Evolutionary conservation across 1,140 invertebrate species (phyloP), one percentile per base, ranked within the genome.

Genomic region (Drosophila bipectinata): DNA sequence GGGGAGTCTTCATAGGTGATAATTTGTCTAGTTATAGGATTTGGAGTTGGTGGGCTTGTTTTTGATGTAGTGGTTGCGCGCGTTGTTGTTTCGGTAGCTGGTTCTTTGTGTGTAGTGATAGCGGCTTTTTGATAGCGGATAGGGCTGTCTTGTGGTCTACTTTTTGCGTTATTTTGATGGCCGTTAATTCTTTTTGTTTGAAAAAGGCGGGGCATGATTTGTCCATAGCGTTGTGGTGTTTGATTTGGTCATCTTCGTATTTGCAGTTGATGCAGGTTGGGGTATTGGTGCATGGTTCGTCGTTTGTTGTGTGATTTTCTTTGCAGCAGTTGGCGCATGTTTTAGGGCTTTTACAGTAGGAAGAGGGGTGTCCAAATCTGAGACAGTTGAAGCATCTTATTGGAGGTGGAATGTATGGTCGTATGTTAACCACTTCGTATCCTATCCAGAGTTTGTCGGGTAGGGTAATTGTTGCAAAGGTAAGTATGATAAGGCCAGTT

Each of bases 401-500:
- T 41, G 37, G 37, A 41, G 7, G 37, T 1, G 37, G 37, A 14
- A 41, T 14, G 37, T 41, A 41, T 41, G 34, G 39, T 39, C 26
- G 41, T 44, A 41, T 45, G n/a, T 39, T 56, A 10, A 44, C 41
- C 28, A 24, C 26, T 49, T 41, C 41, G 21, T 48, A 57, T 44
- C 47, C 3, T 21, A 49, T 49, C 15, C 12, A 37, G 3, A 49
- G 5, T 60, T 26, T 37, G 6, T 60, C 57, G 9, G 57, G 45
- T 21, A 21, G 21, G 21, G 21, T 21, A 21, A 21, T 21, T 21
- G 21, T 21, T 21, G 21, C 21, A 21, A 34, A 60, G 18, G 57
- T 56, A 14, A 39, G 14, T 24, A 56, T 56, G 12, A 56, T 39
- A 9, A 56, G 54, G 28, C 54, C 54, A 12, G 32, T 54, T 54